A percentile compares a stretch with the other conserved stretches of the same genome.
phyloP scores from a whole-genome alignment of 2,888 invertebrate genomes.

The Theretra japonica region DNA sequence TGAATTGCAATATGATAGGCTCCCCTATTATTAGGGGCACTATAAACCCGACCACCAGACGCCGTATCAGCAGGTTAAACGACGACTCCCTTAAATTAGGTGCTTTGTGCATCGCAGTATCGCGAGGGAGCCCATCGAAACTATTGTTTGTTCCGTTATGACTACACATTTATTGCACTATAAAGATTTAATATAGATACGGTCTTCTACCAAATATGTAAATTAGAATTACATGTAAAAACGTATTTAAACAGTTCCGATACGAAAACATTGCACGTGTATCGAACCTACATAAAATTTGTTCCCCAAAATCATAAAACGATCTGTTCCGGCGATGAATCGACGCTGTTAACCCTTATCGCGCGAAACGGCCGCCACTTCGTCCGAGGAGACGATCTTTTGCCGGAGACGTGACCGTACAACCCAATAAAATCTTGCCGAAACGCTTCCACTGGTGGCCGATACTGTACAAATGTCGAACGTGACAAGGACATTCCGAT shows the following conservation, averaged over 20 bases:
- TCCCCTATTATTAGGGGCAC: slow-evolving; percentile 72
- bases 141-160: background rate
- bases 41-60: slow-evolving; percentile 68
- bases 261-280: slow-evolving; percentile 41
- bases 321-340: slow-evolving; percentile 71
- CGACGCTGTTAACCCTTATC: slow-evolving; percentile 71
- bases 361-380: slow-evolving; percentile 65
- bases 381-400: slow-evolving; percentile 69
- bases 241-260: slow-evolving; percentile 23
- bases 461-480: slow-evolving; percentile 67
- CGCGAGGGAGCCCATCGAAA: background rate
- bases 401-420: slow-evolving; percentile 73
- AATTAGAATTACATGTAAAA: background rate
- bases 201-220: background rate
- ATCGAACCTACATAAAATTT: slow-evolving; percentile 58
- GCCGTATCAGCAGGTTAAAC: slow-evolving; percentile 64
- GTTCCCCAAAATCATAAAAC: slow-evolving; percentile 71
- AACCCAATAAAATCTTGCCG: slow-evolving; percentile 73
- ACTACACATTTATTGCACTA: slow-evolving; percentile 6
- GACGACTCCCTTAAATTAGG: slow-evolving; percentile 66
- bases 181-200: background rate
- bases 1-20: slow-evolving; percentile 73
- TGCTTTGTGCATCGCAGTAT: slow-evolving; percentile 40
- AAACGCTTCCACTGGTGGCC: slow-evolving; percentile 57
- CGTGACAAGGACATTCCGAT: slow-evolving; percentile 59